Evolutionary conservation across 2,113 vertebrate species (phyloP).

Genomic region (Pygoscelis antarcticus): DNA sequence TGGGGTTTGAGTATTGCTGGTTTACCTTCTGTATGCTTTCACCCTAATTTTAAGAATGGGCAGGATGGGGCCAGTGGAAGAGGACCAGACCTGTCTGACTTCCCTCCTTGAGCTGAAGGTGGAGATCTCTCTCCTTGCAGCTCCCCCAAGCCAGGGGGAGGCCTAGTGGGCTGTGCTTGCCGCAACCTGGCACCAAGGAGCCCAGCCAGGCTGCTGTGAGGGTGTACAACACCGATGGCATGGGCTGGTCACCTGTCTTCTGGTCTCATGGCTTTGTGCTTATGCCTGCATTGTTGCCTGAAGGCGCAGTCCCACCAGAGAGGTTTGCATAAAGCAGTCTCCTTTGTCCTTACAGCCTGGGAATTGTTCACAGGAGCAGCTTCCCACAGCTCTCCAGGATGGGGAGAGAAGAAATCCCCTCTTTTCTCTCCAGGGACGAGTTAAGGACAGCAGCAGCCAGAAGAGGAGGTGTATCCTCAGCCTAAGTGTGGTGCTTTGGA

Average conservation of each 20-base stretch:
- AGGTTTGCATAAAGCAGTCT: neutral
- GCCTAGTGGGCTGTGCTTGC: neutral
- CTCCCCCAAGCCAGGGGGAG: neutral
- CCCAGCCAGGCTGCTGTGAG: neutral
- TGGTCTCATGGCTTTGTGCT: neutral
- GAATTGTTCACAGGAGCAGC: neutral
- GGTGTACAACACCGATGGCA: accelerated
- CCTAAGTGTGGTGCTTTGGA: neutral
- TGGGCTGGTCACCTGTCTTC: neutral
- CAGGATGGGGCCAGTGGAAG: neutral
- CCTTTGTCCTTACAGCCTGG: neutral
- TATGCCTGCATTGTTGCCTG: neutral
- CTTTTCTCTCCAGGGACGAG: neutral
- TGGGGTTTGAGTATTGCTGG: neutral
- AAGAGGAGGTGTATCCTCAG: neutral
- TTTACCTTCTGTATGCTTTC: neutral
- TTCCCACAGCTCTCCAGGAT: accelerated
- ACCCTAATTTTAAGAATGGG: neutral
- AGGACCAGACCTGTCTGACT: neutral
- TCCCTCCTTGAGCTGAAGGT: neutral
- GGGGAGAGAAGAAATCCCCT: neutral
- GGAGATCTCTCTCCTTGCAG: neutral
- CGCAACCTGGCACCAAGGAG: accelerated
- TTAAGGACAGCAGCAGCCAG: neutral
- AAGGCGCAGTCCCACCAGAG: neutral